Percentiles rank a stretch among this genome's conserved stretches.
These are phyloP conservation scores for Zaprionus camerounensis DNA, from an alignment of 1,140 invertebrate genomes.

Conservation along the genomic window DNA sequence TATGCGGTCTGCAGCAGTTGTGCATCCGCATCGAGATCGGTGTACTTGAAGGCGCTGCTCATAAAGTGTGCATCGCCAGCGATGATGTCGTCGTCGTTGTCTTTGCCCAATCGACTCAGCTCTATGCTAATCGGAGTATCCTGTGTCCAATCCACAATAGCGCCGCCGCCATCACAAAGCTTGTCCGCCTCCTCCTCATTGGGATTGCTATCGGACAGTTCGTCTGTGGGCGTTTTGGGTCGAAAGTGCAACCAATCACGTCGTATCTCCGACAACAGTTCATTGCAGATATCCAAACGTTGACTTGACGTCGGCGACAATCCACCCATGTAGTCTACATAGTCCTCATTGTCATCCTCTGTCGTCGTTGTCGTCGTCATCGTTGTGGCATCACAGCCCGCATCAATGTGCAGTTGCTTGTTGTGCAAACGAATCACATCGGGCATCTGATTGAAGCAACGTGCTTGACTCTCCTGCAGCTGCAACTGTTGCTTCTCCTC, in stretches of 20 bases:
- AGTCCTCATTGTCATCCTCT: slow-evolving; percentile 42
- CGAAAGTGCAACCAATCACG: slow-evolving; percentile 89
- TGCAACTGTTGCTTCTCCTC: slow-evolving; percentile 36
- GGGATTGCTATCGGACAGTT: slow-evolving; percentile 63
- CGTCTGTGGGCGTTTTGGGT: slow-evolving; percentile 87
- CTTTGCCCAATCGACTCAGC: slow-evolving; percentile 79
- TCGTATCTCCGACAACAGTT: slow-evolving; percentile 78
- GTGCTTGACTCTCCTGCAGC: slow-evolving; percentile 41
- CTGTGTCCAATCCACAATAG: slow-evolving; percentile 84
- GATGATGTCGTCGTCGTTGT: slow-evolving; percentile 10
- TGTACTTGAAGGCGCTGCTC: slow-evolving; percentile 74
- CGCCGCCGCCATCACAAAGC: slow-evolving; percentile 59
- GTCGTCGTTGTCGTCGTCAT: not conserved
- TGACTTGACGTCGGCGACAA: slow-evolving; percentile 81
- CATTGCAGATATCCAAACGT: slow-evolving; percentile 81
- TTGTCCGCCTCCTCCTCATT: slow-evolving; percentile 36
- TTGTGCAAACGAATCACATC: slow-evolving; percentile 77
- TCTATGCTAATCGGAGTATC: slow-evolving; percentile 87
- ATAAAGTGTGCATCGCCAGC: slow-evolving; percentile 56
- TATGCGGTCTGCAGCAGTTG: slow-evolving; percentile 74
- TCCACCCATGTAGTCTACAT: slow-evolving; percentile 65
- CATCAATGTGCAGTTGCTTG: slow-evolving; percentile 56
- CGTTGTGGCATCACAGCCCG: slow-evolving; percentile 28
- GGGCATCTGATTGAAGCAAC: slow-evolving; percentile 70
- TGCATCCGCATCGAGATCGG: slow-evolving; percentile 76